Percentiles rank a stretch among this genome's conserved stretches.
These are phyloP conservation scores for Netelia inedita DNA, from an alignment of 2,888 invertebrate species.

Conservation along the genomic window DNA sequence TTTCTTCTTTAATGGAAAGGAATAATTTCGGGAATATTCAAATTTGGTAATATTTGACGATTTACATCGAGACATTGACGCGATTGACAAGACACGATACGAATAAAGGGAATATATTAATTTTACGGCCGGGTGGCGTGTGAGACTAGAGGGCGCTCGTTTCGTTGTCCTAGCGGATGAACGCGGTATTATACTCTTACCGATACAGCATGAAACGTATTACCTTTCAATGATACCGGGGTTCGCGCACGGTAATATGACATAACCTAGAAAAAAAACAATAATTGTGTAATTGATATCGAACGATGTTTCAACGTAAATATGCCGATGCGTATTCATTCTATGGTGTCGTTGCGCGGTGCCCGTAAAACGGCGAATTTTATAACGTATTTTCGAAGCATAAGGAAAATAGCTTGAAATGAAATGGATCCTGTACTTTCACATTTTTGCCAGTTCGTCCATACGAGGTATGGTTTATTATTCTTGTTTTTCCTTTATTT, in stretches of 20 bases:
- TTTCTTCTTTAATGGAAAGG: background rate
- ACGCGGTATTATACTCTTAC: background rate
- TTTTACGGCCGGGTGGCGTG: background rate
- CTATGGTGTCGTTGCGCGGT: too few species aligned
- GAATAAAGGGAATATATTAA: background rate
- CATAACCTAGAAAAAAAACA: background rate
- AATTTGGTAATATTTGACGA: background rate
- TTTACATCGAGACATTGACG: background rate
- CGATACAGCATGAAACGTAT: constrained; percentile 9
- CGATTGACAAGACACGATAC: background rate
- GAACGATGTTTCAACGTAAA: background rate
- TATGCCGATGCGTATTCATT: background rate
- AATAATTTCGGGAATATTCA: too few species aligned
- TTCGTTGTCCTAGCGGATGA: background rate
- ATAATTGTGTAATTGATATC: background rate
- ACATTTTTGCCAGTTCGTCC: too few species aligned
- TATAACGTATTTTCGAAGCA: too few species aligned
- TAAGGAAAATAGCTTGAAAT: too few species aligned
- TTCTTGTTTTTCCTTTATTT: too few species aligned
- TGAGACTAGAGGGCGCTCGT: background rate
- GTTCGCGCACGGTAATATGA: background rate
- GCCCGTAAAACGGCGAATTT: too few species aligned
- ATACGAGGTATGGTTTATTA: too few species aligned
- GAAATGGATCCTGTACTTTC: too few species aligned
- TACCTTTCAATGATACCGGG: constrained; percentile 6